Conservation (phyloP, 2,113 vertebrate genomes). For the Micronycteris hirsuta region DNA sequence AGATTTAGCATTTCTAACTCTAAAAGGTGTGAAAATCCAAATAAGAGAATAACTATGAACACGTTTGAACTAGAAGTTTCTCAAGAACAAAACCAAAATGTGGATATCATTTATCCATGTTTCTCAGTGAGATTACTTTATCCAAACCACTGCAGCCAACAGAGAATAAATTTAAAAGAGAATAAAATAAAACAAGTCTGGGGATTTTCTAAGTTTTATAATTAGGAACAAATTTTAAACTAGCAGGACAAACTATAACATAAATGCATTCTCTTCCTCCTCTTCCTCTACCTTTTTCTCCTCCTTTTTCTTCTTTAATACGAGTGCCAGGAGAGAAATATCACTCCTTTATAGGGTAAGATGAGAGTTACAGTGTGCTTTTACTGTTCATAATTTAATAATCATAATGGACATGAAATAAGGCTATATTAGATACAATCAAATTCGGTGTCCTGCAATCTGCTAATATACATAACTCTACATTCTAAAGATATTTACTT, state of each 20-base stretch:
- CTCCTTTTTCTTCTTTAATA: not conserved
- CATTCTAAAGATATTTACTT: not conserved
- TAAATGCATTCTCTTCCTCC: not conserved
- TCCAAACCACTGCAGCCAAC: not conserved
- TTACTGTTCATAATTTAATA: not conserved
- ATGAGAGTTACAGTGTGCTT: not conserved
- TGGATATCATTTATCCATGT: not conserved
- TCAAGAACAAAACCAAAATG: not conserved
- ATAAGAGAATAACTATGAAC: not conserved
- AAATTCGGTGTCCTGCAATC: not conserved
- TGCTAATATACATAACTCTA: not conserved
- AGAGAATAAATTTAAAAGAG: not conserved
- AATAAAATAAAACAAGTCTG: not conserved
- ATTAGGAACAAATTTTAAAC: not conserved
- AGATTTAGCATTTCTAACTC: not conserved
- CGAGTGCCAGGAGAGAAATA: not conserved
- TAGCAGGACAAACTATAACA: not conserved
- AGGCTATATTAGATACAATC: not conserved
- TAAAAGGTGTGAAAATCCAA: not conserved
- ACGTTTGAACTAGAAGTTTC: not conserved
- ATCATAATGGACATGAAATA: not conserved
- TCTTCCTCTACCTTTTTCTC: not conserved
- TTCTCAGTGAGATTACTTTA: not conserved
- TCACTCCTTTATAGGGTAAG: not conserved
- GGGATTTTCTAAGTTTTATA: not conserved